Conservation (phyloP, 1,140 invertebrate genomes). For the Rhyacophila brunnea region DNA sequence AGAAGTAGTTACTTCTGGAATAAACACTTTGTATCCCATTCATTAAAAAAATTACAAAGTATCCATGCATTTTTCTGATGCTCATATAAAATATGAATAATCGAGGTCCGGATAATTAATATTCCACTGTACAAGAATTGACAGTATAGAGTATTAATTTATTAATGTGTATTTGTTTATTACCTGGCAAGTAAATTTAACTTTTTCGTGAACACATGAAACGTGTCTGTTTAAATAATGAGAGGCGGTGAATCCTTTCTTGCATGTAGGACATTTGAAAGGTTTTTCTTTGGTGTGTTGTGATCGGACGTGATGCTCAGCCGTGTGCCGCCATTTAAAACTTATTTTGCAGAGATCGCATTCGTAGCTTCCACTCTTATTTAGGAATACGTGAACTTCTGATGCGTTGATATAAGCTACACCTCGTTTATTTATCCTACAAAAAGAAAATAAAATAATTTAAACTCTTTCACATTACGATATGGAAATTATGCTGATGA, state of each 20-base stretch:
- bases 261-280: conserved; percentile 18
- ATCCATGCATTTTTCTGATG: too few species aligned
- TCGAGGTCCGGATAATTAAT: too few species aligned
- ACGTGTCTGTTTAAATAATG: conserved; percentile 27
- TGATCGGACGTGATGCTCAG: conserved; percentile 25
- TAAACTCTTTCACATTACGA: neutral
- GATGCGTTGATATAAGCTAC: conserved; percentile 18
- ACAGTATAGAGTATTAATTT: too few species aligned
- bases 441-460: conserved; percentile 3
- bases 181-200: conserved; percentile 28
- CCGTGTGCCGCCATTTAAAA: conserved; percentile 17
- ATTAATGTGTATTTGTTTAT: too few species aligned
- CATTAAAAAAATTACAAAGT: too few species aligned
- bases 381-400: neutral
- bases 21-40: too few species aligned
- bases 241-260: conserved; percentile 21
- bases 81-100: too few species aligned
- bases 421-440: conserved; percentile 23
- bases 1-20: too few species aligned
- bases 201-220: conserved; percentile 22
- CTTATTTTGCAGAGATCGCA: conserved; percentile 20
- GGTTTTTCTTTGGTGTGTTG: conserved; percentile 30
- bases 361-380: conserved; percentile 7
- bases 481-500: neutral
- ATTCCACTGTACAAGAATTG: too few species aligned